Evolutionary conservation across 2,797 vertebrate species (phyloP).

Genomic region (Anguilla pacifica): DNA sequence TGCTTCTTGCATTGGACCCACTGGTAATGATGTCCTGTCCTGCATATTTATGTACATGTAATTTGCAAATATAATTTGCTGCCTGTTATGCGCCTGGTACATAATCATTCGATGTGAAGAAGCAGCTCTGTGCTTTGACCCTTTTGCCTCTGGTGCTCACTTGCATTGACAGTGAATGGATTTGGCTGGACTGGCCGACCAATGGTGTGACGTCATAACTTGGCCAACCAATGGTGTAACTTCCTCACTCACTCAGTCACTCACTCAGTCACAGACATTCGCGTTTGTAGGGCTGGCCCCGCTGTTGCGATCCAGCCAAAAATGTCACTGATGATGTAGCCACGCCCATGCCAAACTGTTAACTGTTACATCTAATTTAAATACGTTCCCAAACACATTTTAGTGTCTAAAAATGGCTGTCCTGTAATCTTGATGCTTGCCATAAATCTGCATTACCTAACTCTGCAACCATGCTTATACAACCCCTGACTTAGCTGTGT

Average conservation of each 20-base stretch:
- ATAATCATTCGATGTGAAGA: not conserved
- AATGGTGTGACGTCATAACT: too few relatives aligned
- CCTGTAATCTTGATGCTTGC: too few relatives aligned
- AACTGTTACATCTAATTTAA: too few relatives aligned
- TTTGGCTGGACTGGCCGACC: too few relatives aligned
- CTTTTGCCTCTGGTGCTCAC: not conserved
- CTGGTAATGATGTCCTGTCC: not conserved
- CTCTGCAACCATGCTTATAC: not conserved
- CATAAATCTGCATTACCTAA: not conserved
- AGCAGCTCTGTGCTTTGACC: not conserved
- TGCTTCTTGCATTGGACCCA: not conserved
- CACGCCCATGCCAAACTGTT: too few relatives aligned
- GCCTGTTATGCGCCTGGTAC: not conserved
- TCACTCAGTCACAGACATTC: too few relatives aligned
- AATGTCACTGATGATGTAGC: too few relatives aligned
- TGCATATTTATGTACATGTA: not conserved
- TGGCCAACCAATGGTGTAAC: too few relatives aligned
- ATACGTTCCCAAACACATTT: not conserved
- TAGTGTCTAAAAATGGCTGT: too few relatives aligned
- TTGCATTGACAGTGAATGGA: not conserved
- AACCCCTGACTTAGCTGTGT: not conserved
- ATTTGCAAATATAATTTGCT: conserved; percentile 1
- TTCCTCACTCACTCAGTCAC: too few relatives aligned
- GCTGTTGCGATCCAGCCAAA: too few relatives aligned
- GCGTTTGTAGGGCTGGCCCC: too few relatives aligned